A percentile compares a stretch with the other conserved stretches of the same genome.
Conservation (phyloP, 2,113 vertebrate genomes). For the Paratilapia polleni region DNA sequence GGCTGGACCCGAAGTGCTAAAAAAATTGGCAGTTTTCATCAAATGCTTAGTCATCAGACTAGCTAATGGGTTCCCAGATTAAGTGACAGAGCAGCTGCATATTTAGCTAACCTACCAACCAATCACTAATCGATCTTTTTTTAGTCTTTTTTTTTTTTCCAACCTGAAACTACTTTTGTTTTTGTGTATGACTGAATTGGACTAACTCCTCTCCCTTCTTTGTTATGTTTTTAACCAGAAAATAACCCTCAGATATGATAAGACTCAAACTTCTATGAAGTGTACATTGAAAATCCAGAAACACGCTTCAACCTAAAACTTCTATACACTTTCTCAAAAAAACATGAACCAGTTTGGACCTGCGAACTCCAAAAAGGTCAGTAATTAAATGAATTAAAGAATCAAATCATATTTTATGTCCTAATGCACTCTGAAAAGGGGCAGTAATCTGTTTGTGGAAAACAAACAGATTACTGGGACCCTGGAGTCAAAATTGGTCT, state of each 20-base stretch:
- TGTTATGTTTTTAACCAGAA: neutral
- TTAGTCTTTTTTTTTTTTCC: neutral
- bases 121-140: neutral
- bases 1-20: neutral
- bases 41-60: neutral
- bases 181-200: neutral
- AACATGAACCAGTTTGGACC: constrained; percentile 5
- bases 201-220: neutral
- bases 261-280: constrained; percentile 27
- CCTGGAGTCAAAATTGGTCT: no score
- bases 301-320: neutral
- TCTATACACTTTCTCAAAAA: neutral
- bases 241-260: neutral
- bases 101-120: neutral
- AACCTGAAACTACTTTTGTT: neutral
- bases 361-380: constrained; percentile 20
- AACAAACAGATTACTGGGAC: no score
- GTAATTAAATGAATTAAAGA: neutral
- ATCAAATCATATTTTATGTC: neutral
- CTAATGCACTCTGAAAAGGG: neutral
- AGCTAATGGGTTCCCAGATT: neutral
- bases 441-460: no score
- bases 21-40: neutral
- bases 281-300: constrained; percentile 17
- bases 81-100: neutral